Evolutionary conservation across 1,140 invertebrate species (phyloP).

Genomic region (Zaprionus lachaisei): DNA sequence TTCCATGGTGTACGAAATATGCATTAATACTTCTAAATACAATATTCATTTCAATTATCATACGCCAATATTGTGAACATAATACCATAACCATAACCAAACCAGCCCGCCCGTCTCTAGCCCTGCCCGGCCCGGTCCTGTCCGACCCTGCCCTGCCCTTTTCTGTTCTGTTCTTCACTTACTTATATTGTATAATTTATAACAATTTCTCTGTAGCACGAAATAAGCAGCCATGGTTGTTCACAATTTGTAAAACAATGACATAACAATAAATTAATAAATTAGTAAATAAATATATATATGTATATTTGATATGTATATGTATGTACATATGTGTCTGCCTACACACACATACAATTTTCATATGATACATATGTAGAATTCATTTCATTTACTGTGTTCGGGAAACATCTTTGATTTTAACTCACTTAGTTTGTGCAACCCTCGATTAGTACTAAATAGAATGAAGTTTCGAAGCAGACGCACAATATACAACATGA

Average conservation of each 20-base stretch:
- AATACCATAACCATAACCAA: constrained; percentile 24
- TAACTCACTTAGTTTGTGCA: constrained; percentile 8
- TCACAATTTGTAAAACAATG: constrained; percentile 44
- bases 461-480: constrained; percentile 25
- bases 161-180: constrained; percentile 7
- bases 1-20: constrained; percentile 62
- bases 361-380: constrained; percentile 12
- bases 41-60: constrained; percentile 49
- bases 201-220: constrained; percentile 34
- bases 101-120: constrained; percentile 20
- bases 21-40: constrained; percentile 54
- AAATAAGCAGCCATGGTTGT: constrained; percentile 40
- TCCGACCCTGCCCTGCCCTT: constrained; percentile 5
- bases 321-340: constrained; percentile 18
- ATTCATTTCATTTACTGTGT: constrained; percentile 6
- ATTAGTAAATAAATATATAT: constrained; percentile 35
- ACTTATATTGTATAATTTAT: constrained; percentile 43
- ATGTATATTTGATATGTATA: constrained; percentile 10
- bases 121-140: background rate
- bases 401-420: background rate
- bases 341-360: constrained; percentile 1
- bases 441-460: constrained; percentile 5
- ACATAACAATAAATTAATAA: constrained; percentile 44
- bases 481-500: constrained; percentile 40
- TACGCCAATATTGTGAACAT: constrained; percentile 29